phyloP scores from a whole-genome alignment of 2,888 invertebrate genomes.

The Heliconius ethilla region DNA sequence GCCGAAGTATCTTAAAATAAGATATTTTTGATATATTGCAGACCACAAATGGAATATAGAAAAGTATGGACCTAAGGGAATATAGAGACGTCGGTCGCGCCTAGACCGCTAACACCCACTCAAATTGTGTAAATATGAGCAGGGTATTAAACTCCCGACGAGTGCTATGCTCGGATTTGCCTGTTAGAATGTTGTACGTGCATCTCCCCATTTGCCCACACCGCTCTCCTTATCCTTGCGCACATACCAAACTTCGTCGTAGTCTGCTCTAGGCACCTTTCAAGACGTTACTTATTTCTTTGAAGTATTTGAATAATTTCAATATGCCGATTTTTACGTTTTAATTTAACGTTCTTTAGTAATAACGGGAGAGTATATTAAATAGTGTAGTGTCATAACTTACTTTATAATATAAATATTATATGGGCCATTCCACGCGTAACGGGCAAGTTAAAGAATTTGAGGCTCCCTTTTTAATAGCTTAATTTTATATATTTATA shows the following conservation, averaged over 20 bases:
- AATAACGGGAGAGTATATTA: neutral
- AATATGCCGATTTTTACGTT: conserved; percentile 35
- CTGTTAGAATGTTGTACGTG: conserved; percentile 73
- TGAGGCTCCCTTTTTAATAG: too few relatives aligned
- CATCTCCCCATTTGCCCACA: conserved; percentile 57
- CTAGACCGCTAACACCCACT: conserved; percentile 69
- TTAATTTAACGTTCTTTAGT: neutral
- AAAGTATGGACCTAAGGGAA: conserved; percentile 51
- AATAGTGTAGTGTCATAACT: neutral
- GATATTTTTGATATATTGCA: conserved; percentile 32
- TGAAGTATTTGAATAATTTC: conserved; percentile 47
- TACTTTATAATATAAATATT: neutral
- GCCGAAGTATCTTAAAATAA: conserved; percentile 27
- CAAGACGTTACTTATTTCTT: conserved; percentile 61
- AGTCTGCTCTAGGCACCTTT: conserved; percentile 59
- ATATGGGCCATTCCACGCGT: neutral
- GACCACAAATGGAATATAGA: conserved; percentile 40
- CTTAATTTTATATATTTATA: too few relatives aligned
- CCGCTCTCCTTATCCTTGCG: conserved; percentile 52
- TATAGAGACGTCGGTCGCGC: conserved; percentile 52
- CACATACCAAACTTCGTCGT: conserved; percentile 66
- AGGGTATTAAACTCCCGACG: conserved; percentile 74
- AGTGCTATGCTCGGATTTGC: conserved; percentile 73
- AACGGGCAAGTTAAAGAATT: neutral
- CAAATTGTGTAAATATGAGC: conserved; percentile 77